Percentiles rank a stretch among this genome's conserved stretches.
Evolutionary conservation across 2,888 invertebrate genomes (phyloP).

Genomic region (Euphydryas editha): DNA sequence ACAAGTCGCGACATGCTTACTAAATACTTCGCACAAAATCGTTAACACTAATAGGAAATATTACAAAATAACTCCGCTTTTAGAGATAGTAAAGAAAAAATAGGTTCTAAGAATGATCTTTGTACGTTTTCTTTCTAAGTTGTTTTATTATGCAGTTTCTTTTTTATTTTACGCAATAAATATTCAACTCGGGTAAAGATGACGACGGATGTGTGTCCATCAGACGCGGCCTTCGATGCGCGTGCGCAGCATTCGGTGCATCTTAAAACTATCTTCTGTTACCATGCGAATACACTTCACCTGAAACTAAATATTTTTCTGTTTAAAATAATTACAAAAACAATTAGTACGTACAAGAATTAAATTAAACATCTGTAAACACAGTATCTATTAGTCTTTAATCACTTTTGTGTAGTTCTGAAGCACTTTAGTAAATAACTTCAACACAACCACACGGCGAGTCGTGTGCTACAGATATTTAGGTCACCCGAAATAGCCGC

Average conservation of each 20-base stretch:
- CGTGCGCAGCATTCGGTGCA: slow-evolving; percentile 66
- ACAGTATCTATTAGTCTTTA: slow-evolving; percentile 26
- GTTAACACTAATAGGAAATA: not conserved
- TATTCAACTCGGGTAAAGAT: slow-evolving; percentile 61
- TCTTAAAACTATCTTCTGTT: slow-evolving; percentile 29
- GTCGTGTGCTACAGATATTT: slow-evolving; percentile 67
- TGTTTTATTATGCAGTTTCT: slow-evolving; percentile 54
- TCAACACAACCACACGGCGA: slow-evolving; percentile 36
- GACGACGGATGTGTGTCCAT: slow-evolving; percentile 60
- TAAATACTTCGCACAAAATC: not conserved
- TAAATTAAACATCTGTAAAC: slow-evolving; percentile 34
- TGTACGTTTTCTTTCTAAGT: slow-evolving; percentile 50
- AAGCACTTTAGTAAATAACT: slow-evolving; percentile 37
- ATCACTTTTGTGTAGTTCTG: slow-evolving; percentile 40
- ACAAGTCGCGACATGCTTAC: not conserved
- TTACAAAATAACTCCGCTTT: not conserved
- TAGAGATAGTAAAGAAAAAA: slow-evolving; percentile 37
- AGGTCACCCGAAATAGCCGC: slow-evolving; percentile 78
- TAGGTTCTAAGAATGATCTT: slow-evolving; percentile 56
- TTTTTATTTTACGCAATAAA: slow-evolving; percentile 53
- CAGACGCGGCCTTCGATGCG: slow-evolving; percentile 63
- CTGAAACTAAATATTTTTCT: not conserved
- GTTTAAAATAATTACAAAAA: not conserved
- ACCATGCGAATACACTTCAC: slow-evolving; percentile 12
- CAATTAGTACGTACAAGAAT: not conserved